Percentiles rank a stretch among this genome's conserved stretches.
Evolutionary conservation across 2,888 invertebrate genomes (phyloP).

Genomic region (Dromius quadrimaculatus): DNA sequence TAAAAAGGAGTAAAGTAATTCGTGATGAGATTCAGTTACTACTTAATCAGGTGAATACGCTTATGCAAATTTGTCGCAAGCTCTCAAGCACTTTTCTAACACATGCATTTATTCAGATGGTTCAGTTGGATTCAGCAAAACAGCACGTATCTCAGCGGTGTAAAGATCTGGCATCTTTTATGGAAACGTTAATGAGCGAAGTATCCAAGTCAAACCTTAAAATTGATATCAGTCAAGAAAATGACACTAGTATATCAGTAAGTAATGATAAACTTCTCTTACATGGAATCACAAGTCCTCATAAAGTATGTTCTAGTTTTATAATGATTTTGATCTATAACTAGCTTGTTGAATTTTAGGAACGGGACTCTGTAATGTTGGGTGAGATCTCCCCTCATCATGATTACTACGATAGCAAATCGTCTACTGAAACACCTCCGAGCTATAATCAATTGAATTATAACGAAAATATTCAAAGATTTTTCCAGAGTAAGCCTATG

Average conservation of each 20-base stretch:
- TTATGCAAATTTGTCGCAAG: constrained; percentile 14
- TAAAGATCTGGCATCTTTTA: constrained; percentile 79
- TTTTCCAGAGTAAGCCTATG: constrained; percentile 76
- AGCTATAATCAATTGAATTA: constrained; percentile 90
- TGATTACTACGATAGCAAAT: constrained; percentile 82
- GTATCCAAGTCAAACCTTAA: constrained; percentile 72
- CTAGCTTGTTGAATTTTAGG: constrained; percentile 67
- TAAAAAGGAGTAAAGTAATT: constrained; percentile 72
- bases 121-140: constrained; percentile 69
- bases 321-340: constrained; percentile 31
- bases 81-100: not conserved
- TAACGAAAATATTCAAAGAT: constrained; percentile 78
- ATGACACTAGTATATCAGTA: constrained; percentile 74
- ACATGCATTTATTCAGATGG: constrained; percentile 38
- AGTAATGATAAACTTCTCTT: constrained; percentile 63
- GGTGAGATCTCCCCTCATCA: constrained; percentile 89
- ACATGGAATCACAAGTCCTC: constrained; percentile 45
- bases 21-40: constrained; percentile 77
- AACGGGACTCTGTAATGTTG: constrained; percentile 84
- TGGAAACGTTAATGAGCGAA: constrained; percentile 81
- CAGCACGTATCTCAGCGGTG: constrained; percentile 77
- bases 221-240: constrained; percentile 72
- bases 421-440: constrained; percentile 82
- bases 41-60: constrained; percentile 74
- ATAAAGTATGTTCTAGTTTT: constrained; percentile 42